A percentile compares a stretch with the other conserved stretches of the same genome.
These are phyloP conservation scores for Saturnia pavonia DNA, from an alignment of 2,888 invertebrate genomes.

Conservation along the genomic window DNA sequence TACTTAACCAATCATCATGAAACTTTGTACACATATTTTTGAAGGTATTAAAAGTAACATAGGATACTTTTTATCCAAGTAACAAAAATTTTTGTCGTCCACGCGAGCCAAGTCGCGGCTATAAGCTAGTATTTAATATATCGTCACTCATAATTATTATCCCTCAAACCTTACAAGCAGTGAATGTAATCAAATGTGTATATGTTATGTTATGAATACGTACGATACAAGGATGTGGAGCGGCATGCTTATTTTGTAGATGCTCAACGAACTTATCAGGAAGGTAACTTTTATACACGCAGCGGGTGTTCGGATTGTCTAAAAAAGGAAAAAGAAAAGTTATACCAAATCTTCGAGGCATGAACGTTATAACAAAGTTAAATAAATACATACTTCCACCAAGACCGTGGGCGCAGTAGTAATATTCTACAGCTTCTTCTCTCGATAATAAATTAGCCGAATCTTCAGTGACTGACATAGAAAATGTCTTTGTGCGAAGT, in stretches of 20 bases:
- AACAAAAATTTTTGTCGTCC: no score
- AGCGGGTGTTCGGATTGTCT: slow-evolving; percentile 33
- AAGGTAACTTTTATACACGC: slow-evolving; percentile 62
- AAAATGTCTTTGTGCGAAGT: slow-evolving; percentile 39
- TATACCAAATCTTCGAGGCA: not conserved
- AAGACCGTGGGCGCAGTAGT: slow-evolving; percentile 51
- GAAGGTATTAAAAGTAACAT: no score
- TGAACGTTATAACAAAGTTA: not conserved
- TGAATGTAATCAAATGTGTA: no score
- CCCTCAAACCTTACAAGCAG: no score
- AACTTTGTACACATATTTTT: no score
- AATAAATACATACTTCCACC: slow-evolving; percentile 34
- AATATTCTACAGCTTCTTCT: slow-evolving; percentile 59
- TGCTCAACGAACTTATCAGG: slow-evolving; percentile 64
- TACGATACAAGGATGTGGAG: slow-evolving; percentile 56
- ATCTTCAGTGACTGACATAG: slow-evolving; percentile 34
- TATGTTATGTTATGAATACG: slow-evolving; percentile 33
- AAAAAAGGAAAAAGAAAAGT: slow-evolving; percentile 29
- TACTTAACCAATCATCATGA: no score
- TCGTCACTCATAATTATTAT: no score
- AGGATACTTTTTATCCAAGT: no score
- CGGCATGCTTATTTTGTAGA: slow-evolving; percentile 48
- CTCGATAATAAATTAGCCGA: slow-evolving; percentile 47
- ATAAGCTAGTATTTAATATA: no score
- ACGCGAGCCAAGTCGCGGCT: no score